Evolutionary conservation across 1,140 invertebrate species (phyloP).

Genomic region (Psix sp.): DNA sequence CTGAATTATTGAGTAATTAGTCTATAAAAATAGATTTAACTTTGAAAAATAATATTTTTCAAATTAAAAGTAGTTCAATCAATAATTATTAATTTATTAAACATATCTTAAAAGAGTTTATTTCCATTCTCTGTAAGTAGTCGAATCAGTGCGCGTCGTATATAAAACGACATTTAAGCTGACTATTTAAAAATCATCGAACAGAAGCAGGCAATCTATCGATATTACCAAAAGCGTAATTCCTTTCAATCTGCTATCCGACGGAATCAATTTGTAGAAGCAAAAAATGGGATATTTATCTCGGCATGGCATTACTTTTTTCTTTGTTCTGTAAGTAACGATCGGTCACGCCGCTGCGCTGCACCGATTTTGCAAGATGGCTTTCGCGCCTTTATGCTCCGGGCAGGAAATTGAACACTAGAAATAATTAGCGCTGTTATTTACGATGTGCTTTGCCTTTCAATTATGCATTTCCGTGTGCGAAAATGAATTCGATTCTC

Average conservation of each 20-base stretch:
- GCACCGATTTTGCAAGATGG: constrained; percentile 41
- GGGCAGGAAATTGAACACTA: constrained; percentile 69
- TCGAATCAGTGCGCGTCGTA: too few relatives aligned
- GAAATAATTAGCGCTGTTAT: constrained; percentile 70
- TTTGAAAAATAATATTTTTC: too few relatives aligned
- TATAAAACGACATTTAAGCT: too few relatives aligned
- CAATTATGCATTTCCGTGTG: constrained; percentile 69
- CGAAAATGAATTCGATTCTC: constrained; percentile 63
- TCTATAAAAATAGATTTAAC: too few relatives aligned
- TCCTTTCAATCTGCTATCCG: constrained; percentile 10
- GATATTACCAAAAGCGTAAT: constrained; percentile 25
- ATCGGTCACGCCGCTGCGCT: constrained; percentile 60
- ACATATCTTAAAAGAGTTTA: too few relatives aligned
- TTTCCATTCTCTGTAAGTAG: too few relatives aligned
- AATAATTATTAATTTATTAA: too few relatives aligned
- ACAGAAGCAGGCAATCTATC: constrained; percentile 26
- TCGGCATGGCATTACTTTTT: constrained; percentile 53
- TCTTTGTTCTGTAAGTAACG: constrained; percentile 57
- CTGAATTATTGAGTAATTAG: too few relatives aligned
- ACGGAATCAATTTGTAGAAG: too few relatives aligned
- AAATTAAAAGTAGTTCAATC: too few relatives aligned
- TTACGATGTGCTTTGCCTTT: constrained; percentile 67
- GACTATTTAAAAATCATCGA: too few relatives aligned
- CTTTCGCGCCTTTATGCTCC: constrained; percentile 55
- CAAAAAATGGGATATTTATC: constrained; percentile 53